Evolutionary conservation across 2,888 invertebrate genomes (phyloP).

Genomic region (Siphlonurus alternatus): DNA sequence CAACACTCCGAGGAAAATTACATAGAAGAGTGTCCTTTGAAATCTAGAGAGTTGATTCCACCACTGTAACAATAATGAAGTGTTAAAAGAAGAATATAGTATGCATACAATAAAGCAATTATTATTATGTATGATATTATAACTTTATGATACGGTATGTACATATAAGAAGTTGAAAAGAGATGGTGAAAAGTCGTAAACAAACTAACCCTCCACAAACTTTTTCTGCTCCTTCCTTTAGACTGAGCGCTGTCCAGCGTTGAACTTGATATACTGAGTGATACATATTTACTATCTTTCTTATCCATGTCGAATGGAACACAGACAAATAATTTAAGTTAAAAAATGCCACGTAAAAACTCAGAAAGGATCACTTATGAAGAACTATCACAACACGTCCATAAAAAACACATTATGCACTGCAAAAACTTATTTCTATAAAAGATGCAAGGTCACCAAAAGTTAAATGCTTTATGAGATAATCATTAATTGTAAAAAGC

Average conservation of each 20-base stretch:
- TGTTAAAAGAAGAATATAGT: slow-evolving; percentile 2
- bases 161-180: slow-evolving; percentile 13
- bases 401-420: too few relatives aligned
- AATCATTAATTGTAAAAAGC: too few relatives aligned
- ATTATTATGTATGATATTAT: slow-evolving; percentile 13
- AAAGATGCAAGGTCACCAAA: too few relatives aligned
- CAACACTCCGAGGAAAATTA: neutral
- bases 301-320: neutral
- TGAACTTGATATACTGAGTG: slow-evolving; percentile 7
- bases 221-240: slow-evolving; percentile 17
- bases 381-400: too few relatives aligned
- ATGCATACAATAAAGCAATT: too few relatives aligned
- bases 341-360: neutral
- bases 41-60: slow-evolving; percentile 77
- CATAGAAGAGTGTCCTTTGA: slow-evolving; percentile 57
- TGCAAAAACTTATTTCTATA: too few relatives aligned
- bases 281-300: slow-evolving; percentile 6
- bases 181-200: slow-evolving; percentile 6
- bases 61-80: slow-evolving; percentile 37
- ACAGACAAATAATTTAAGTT: neutral
- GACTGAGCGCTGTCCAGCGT: slow-evolving; percentile 1
- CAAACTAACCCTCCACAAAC: slow-evolving; percentile 27
- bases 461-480: too few relatives aligned
- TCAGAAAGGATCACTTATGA: neutral
- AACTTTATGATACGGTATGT: slow-evolving; percentile 1